Evolutionary conservation across 1,140 invertebrate genomes (phyloP).

Genomic region (Nasonia vitripennis): DNA sequence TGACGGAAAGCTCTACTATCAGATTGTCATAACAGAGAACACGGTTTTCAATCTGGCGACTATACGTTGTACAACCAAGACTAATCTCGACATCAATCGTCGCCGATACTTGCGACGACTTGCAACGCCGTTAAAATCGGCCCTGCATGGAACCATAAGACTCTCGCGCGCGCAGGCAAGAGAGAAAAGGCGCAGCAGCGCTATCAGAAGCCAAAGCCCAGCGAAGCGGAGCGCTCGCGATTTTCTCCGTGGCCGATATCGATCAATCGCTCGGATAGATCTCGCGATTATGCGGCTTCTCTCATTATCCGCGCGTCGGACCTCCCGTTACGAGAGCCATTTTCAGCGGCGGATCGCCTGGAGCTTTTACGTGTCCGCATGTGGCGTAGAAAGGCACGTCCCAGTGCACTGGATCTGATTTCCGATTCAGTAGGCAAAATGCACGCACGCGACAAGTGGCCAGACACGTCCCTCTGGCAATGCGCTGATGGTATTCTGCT

Average conservation of each 20-base stretch:
- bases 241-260: slow-evolving; percentile 1
- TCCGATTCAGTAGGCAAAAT: slow-evolving; percentile 12
- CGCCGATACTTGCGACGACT: not conserved
- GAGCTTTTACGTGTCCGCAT: not conserved
- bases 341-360: not conserved
- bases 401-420: slow-evolving; percentile 35
- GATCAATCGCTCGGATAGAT: slow-evolving; percentile 12
- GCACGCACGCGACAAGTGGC: not conserved
- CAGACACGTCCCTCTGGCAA: slow-evolving; percentile 30
- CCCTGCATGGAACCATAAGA: no score
- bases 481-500: not conserved
- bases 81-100: no score
- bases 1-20: no score
- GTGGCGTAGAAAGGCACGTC: slow-evolving; percentile 15
- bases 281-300: not conserved
- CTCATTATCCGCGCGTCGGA: not conserved
- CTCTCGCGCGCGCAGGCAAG: no score
- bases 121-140: not conserved
- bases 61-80: no score
- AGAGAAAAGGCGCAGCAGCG: no score
- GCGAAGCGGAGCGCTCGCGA: not conserved
- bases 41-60: no score
- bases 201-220: not conserved
- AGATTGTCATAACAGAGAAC: no score
- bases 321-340: no score